A percentile compares a stretch with the other conserved stretches of the same genome.
These are phyloP conservation scores for Amaurobius ferox DNA, from an alignment of 2,888 invertebrate species.

Conservation along the genomic window DNA sequence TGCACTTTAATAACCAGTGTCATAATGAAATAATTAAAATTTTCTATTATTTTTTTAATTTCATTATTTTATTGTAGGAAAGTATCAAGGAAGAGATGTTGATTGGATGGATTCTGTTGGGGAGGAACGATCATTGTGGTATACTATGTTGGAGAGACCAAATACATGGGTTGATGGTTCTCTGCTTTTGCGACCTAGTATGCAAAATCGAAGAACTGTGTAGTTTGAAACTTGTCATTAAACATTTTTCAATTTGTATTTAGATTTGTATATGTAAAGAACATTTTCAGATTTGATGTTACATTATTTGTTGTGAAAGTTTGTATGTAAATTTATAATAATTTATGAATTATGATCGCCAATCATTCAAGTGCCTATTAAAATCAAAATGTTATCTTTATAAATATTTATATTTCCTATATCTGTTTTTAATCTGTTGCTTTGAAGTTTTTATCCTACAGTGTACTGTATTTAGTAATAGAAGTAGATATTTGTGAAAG, in stretches of 20 bases:
- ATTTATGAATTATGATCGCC: not conserved
- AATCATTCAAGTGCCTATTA: not conserved
- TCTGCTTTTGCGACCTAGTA: constrained; percentile 85
- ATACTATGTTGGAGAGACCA: constrained; percentile 93
- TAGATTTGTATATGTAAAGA: not conserved
- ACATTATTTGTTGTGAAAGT: not conserved
- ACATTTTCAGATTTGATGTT: not conserved
- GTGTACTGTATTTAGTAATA: too few relatives aligned
- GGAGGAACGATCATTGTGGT: constrained; percentile 93
- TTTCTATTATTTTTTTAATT: too few relatives aligned
- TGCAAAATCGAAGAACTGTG: constrained; percentile 74
- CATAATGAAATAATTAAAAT: too few relatives aligned
- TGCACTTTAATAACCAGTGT: too few relatives aligned
- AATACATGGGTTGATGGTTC: constrained; percentile 99
- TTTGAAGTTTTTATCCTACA: too few relatives aligned
- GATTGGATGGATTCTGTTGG: constrained; percentile 98
- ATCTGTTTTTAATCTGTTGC: too few relatives aligned
- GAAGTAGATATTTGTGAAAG: too few relatives aligned
- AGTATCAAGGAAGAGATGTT: constrained; percentile 88
- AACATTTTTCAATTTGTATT: not conserved
- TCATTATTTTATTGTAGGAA: constrained; percentile 81
- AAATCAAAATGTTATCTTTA: not conserved
- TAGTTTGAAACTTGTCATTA: not conserved
- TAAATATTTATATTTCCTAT: too few relatives aligned
- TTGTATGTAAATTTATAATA: not conserved